Evolutionary conservation across 2,797 vertebrate species (phyloP), one percentile per base, ranked within the genome.

Genomic region (Sparidentex hasta): DNA sequence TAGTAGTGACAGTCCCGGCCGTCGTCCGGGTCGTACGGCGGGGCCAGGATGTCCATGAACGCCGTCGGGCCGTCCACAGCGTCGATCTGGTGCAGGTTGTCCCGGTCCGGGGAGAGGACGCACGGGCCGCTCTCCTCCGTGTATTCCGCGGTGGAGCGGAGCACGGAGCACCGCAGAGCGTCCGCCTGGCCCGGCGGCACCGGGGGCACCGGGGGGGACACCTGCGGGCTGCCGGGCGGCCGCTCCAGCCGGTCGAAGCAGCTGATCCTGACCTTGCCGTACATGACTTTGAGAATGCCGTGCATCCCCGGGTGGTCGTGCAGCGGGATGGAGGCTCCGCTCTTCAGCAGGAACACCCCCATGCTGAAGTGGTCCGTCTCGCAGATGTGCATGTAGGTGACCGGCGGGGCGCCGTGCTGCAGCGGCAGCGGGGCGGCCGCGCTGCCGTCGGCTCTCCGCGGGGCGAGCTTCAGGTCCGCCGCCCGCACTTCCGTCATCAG

Each of bases 291-390:
- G 25, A 99, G 96, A 89, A 98, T 87, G 75, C 97, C 98, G 90
- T 98, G 93, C 97, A 99, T 99, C 33, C 96, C 98, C 71, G 97
- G 98, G 94, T 99, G 98, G 93, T 99, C 98, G 87, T 99, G 98
- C 79, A 99, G 93, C 0, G 98, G 98, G 90, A 99, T 99, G 85
- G 94, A 96, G 16, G 97, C 94, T 27, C 97, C 97, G 76, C 92
- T 95, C 56, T 96, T 96, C 63, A 99, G 94, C 83, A 98, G 93
- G 74, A 99, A 99, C 72, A 98, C 97, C 75, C 97, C 98, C 94
- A 99, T 97, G 92, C 97, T 98, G 95, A 99, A 99, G 18, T 92
- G 92, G 77, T 97, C 96, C 27, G 96, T 97, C 95, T 98, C 97
- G 85, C 95, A 97, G 88, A 99, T 98, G 90, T 99, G 97, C 98